phyloP scores from a whole-genome alignment of 2,113 vertebrate species.

The Platysternon megacephalum region DNA sequence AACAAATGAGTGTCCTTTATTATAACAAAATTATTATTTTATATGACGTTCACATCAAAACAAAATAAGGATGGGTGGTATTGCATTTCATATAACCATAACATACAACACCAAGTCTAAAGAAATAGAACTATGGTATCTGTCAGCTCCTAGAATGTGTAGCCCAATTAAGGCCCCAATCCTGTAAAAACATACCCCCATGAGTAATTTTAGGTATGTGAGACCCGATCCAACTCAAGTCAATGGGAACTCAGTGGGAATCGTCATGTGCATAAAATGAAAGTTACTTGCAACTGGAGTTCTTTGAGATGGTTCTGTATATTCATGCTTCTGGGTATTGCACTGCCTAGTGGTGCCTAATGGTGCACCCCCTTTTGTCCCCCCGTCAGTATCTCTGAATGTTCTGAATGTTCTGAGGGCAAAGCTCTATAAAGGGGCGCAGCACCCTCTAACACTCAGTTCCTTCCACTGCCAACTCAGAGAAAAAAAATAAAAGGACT shows the following conservation, averaged over 20 bases:
- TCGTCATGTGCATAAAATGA: too few relatives aligned
- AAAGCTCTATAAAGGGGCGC: too few relatives aligned
- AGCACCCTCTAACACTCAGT: too few relatives aligned
- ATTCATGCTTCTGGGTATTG: too few relatives aligned
- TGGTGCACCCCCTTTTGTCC: too few relatives aligned
- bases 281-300: too few relatives aligned
- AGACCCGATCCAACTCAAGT: background rate
- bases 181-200: background rate
- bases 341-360: too few relatives aligned
- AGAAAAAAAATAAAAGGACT: too few relatives aligned
- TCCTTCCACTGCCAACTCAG: too few relatives aligned
- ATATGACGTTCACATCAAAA: background rate
- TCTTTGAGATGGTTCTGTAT: too few relatives aligned
- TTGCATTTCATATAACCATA: background rate
- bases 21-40: background rate
- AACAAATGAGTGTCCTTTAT: background rate
- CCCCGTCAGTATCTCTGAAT: too few relatives aligned
- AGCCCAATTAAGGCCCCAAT: background rate
- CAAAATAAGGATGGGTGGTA: background rate
- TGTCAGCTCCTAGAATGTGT: background rate
- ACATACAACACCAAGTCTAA: background rate
- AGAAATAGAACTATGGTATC: background rate
- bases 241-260: background rate
- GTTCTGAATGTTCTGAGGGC: too few relatives aligned
- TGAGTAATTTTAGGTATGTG: background rate